Conservation (phyloP, 2,113 vertebrate genomes). For the Himantopus leucocephalus region DNA sequence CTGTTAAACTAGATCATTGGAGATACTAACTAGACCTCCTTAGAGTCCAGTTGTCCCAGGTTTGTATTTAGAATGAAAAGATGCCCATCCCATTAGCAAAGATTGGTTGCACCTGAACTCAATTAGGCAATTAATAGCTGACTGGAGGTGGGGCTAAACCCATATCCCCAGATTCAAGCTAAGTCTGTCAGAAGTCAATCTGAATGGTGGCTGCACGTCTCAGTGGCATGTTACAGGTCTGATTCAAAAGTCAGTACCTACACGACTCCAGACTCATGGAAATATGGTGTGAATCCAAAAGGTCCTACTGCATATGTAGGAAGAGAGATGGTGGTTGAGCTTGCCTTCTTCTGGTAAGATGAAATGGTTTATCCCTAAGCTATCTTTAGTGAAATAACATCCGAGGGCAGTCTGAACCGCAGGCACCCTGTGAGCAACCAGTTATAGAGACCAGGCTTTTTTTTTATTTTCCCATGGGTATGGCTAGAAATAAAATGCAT, state of each 20-base stretch:
- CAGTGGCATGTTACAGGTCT: background rate
- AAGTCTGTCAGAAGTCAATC: background rate
- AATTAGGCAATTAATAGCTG: background rate
- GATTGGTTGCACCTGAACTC: background rate
- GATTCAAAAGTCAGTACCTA: background rate
- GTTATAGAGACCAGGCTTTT: background rate
- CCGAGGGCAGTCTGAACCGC: fast-evolving
- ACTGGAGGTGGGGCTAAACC: background rate
- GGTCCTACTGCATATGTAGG: background rate
- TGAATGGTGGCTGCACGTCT: background rate
- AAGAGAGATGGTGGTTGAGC: background rate
- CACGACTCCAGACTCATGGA: background rate
- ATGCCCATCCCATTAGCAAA: background rate
- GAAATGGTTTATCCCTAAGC: background rate
- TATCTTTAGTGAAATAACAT: background rate
- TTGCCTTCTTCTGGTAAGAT: background rate
- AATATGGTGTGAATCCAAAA: background rate
- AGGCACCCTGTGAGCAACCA: background rate
- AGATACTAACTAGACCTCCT: background rate
- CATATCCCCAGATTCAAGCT: background rate
- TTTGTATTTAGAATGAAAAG: background rate
- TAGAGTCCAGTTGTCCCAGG: background rate
- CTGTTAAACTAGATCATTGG: background rate
- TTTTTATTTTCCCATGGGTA: background rate
- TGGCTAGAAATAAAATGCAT: background rate